Conservation (phyloP, 2,888 invertebrate species). For the Kryphioiulus occultus region DNA sequence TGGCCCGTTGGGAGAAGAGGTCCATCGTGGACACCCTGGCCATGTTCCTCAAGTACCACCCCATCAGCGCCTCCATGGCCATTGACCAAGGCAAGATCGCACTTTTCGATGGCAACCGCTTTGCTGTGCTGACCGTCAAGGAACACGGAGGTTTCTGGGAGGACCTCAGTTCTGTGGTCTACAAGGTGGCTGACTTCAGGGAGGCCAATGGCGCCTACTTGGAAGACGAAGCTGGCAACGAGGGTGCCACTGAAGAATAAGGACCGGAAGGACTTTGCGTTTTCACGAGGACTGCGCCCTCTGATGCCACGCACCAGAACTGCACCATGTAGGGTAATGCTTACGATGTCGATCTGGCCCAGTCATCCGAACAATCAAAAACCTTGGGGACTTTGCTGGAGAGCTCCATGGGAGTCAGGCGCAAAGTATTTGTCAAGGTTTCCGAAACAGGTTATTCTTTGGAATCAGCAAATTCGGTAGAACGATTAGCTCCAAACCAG, state of each 20-base stretch:
- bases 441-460: neutral
- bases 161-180: slow-evolving; percentile 54
- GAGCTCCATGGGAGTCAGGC: neutral
- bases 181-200: slow-evolving; percentile 54
- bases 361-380: neutral
- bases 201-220: slow-evolving; percentile 54
- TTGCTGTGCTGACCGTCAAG: slow-evolving; percentile 54
- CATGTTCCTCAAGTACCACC: slow-evolving; percentile 55
- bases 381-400: neutral
- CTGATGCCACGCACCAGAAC: neutral
- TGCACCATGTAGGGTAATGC: neutral
- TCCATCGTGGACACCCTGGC: slow-evolving; percentile 55
- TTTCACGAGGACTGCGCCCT: slow-evolving; percentile 29
- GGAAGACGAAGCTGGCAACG: slow-evolving; percentile 52
- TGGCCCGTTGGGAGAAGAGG: slow-evolving; percentile 54
- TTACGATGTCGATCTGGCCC: neutral
- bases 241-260: slow-evolving; percentile 46
- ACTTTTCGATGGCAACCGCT: slow-evolving; percentile 54
- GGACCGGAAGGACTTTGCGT: neutral
- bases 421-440: slow-evolving; percentile 3
- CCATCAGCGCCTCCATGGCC: slow-evolving; percentile 54
- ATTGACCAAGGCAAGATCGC: slow-evolving; percentile 53
- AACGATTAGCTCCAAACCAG: neutral
- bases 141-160: slow-evolving; percentile 55
- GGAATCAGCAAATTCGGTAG: neutral